Evolutionary conservation across 2,888 invertebrate genomes (phyloP), one percentile per base, ranked within the genome.

Genomic region (Litoditis marina): DNA sequence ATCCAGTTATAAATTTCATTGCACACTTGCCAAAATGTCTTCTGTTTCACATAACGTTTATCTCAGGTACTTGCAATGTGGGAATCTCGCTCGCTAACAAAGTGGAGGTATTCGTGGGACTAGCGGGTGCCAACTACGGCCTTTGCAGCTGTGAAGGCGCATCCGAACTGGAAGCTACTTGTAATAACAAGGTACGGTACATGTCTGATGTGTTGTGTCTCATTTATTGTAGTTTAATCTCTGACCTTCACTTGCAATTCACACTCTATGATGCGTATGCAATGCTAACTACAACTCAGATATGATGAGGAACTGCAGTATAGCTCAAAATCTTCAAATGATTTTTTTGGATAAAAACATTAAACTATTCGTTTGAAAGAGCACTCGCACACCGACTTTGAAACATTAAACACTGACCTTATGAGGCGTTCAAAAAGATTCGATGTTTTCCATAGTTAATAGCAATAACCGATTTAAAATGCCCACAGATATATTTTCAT

Each of bases 101-200:
- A 32, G 66, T 80, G 30, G 72, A 77, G 44, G 77, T 78, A 19
- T 66, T 80, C 57, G 63, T 80, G 52, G 80, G 79, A 31, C 63
- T 80, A 49, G 64, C 79, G 6, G 79, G 79, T 1, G 80, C 73
- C 27, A 80, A 79, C 62, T 78, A 73, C 52, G 80, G 80, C 22
- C 59, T 80, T 53, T 80, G 80, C 63, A 69, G 70, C 31, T 80
- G 80, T 60, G 72, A 69, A 31, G 76, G 71, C 19, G 59, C 57
- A 27, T 71, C 74, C 0, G 51, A 57, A 11, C 42, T 69, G 31
- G 71, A 71, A 32, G 67, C 71, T 19, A 78, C 79, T 8, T 80
- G 80, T 59, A 74, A 74, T 39, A 63, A 61, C 39, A 36, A 68
- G 55, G 76, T 75, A 39, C 7, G 28, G 44, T 13, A 16, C 22